These are phyloP conservation scores for Peromyscus californicus DNA, from an alignment of 2,113 vertebrate genomes.

Conservation along the genomic window DNA sequence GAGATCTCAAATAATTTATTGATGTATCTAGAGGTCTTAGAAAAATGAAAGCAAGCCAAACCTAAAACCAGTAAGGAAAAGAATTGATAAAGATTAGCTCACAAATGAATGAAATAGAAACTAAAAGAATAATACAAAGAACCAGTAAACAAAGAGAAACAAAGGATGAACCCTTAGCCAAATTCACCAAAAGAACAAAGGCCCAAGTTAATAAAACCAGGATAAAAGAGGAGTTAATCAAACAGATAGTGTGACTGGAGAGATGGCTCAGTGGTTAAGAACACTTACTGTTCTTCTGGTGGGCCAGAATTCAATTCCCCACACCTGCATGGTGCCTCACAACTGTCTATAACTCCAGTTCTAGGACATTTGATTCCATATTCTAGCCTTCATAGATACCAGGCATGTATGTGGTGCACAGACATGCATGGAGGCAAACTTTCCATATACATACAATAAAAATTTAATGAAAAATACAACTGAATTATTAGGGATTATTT, in stretches of 20 bases:
- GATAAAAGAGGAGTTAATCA: background rate
- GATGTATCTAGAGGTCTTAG: background rate
- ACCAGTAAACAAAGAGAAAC: background rate
- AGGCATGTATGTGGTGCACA: background rate
- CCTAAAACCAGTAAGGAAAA: background rate
- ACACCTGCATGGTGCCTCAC: background rate
- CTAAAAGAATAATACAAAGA: background rate
- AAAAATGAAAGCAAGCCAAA: background rate
- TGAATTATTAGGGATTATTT: background rate
- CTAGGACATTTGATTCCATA: background rate
- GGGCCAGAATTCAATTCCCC: background rate
- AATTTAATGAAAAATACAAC: background rate
- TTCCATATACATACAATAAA: background rate
- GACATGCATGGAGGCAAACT: background rate
- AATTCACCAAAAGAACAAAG: background rate
- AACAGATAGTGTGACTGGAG: background rate
- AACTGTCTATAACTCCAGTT: background rate
- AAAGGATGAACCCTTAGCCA: background rate
- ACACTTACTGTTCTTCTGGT: background rate
- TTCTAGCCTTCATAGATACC: background rate
- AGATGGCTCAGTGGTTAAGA: background rate
- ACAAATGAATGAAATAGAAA: background rate
- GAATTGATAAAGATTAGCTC: background rate
- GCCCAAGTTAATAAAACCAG: background rate
- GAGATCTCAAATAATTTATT: background rate